Evolutionary conservation across 2,113 vertebrate species (phyloP).

Genomic region (Heteronetta atricapilla): DNA sequence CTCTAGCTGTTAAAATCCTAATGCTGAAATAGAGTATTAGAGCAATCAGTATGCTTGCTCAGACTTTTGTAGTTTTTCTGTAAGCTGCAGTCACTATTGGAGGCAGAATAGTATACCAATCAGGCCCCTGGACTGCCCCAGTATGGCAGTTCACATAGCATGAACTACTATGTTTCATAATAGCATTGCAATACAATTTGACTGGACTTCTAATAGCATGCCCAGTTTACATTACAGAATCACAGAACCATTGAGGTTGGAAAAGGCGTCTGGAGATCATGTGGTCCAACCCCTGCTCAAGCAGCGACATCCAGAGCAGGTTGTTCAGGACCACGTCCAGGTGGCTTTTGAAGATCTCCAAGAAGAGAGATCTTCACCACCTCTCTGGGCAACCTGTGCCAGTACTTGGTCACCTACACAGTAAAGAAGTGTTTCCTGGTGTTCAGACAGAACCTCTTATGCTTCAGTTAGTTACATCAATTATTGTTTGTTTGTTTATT

Average conservation of each 20-base stretch:
- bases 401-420: no score
- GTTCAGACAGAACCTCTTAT: no score
- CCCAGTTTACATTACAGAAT: not conserved
- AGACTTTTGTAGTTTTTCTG: not conserved
- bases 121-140: fast-evolving
- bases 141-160: not conserved
- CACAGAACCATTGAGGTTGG: not conserved
- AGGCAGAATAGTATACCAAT: not conserved
- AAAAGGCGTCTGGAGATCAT: not conserved
- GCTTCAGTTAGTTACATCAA: not conserved
- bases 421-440: no score
- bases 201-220: not conserved
- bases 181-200: fast-evolving
- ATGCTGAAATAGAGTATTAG: not conserved
- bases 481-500: not conserved
- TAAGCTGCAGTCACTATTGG: not conserved
- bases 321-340: no score
- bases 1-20: not conserved
- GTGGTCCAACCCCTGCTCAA: not conserved
- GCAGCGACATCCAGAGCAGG: not conserved
- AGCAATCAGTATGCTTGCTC: not conserved
- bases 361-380: no score
- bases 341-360: no score
- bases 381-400: no score
- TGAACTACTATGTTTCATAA: not conserved